These are phyloP conservation scores for Manis crassicaudata DNA, from an alignment of 2,797 vertebrate genomes.

Conservation along the genomic window DNA sequence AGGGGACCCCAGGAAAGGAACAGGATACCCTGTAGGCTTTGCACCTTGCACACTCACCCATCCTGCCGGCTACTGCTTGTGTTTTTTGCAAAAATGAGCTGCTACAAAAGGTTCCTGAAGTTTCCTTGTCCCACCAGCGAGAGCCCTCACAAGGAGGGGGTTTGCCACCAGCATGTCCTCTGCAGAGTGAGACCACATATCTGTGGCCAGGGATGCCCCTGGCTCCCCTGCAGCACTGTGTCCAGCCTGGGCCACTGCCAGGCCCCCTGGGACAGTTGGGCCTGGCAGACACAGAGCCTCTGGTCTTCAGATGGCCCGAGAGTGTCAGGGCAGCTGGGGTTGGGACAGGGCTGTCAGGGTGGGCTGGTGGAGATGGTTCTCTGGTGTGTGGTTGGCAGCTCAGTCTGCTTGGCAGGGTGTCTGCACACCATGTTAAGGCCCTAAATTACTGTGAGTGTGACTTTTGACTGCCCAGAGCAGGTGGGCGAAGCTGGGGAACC, in stretches of 20 bases:
- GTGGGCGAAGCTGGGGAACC: background rate
- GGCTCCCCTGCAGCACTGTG: too few relatives aligned
- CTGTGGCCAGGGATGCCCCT: too few relatives aligned
- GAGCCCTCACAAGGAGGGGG: too few relatives aligned
- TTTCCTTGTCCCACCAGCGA: too few relatives aligned
- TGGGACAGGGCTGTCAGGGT: background rate
- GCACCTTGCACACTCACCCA: too few relatives aligned
- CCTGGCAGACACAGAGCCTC: background rate
- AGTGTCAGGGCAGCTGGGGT: background rate
- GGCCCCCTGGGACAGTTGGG: background rate
- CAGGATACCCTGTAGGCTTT: background rate
- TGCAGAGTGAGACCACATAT: background rate
- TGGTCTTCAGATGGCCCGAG: background rate
- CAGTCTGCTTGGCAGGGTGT: constrained; percentile 30
- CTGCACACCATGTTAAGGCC: constrained; percentile 77
- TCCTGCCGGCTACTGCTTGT: background rate
- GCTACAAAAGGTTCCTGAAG: too few relatives aligned
- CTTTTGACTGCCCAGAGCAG: constrained; percentile 67
- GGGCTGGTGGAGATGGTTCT: too few relatives aligned
- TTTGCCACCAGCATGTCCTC: too few relatives aligned
- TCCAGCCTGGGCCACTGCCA: too few relatives aligned
- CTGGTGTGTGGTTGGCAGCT: background rate
- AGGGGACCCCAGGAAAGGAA: background rate
- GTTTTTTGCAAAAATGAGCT: background rate
- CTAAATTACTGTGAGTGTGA: constrained; percentile 73